These are phyloP conservation scores for Periplaneta americana DNA, from an alignment of 1,140 invertebrate species.

Conservation along the genomic window DNA sequence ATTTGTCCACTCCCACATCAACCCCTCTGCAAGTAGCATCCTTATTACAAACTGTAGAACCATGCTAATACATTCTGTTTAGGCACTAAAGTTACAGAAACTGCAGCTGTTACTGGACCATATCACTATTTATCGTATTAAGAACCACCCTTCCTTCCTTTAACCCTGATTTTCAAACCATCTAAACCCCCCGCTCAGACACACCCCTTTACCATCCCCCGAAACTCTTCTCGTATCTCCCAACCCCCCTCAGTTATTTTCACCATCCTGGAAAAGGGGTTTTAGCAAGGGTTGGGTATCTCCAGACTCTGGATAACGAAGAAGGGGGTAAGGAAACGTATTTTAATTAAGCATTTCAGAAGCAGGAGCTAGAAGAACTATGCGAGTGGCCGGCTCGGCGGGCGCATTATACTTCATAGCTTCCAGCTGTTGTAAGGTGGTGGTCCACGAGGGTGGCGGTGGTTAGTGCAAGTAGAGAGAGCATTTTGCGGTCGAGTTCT, in stretches of 20 bases:
- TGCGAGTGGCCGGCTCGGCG: neutral
- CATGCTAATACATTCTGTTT: neutral
- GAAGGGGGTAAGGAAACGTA: neutral
- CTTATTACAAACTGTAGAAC: neutral
- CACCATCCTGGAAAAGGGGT: neutral
- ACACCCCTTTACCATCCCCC: neutral
- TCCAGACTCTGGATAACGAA: neutral
- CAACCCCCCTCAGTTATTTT: neutral
- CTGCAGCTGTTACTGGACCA: neutral
- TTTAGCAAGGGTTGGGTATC: neutral
- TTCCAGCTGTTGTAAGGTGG: neutral
- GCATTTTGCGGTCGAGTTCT: neutral
- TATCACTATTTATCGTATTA: neutral
- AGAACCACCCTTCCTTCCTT: neutral
- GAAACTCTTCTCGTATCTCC: neutral
- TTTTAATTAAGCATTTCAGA: neutral
- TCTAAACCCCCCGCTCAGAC: neutral
- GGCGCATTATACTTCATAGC: neutral
- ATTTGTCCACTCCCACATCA: neutral
- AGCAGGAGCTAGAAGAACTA: neutral
- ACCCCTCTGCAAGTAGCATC: neutral
- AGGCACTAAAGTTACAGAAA: neutral
- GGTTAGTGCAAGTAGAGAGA: neutral
- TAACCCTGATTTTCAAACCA: neutral
- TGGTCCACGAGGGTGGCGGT: neutral